phyloP scores from a whole-genome alignment of 2,888 invertebrate genomes.

The Clusia tigrina region DNA sequence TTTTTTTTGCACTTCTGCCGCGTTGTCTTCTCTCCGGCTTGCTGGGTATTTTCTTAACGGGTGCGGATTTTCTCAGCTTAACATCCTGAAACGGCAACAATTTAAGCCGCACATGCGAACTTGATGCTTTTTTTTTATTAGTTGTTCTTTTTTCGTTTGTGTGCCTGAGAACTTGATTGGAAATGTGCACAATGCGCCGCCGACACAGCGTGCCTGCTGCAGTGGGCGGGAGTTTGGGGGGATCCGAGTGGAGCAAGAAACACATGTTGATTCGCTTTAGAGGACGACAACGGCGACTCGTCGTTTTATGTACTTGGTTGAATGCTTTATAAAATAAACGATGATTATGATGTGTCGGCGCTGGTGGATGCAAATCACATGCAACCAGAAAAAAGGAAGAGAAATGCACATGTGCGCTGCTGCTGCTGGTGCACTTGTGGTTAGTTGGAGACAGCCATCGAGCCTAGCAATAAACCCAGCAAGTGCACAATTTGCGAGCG shows the following conservation, averaged over 20 bases:
- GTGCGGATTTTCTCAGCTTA: conserved; percentile 25
- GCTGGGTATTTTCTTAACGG: conserved; percentile 24
- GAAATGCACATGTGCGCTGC: neutral
- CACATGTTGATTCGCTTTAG: conserved; percentile 4
- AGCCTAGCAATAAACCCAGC: neutral
- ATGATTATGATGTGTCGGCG: neutral
- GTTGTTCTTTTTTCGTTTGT: too few relatives aligned
- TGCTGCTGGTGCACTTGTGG: neutral
- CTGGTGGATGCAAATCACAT: conserved; percentile 4
- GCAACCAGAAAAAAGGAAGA: neutral
- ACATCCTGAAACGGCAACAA: conserved; percentile 25
- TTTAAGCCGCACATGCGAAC: conserved; percentile 1
- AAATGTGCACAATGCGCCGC: neutral
- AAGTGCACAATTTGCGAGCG: neutral
- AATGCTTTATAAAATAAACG: conserved; percentile 1
- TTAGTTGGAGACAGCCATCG: too few relatives aligned
- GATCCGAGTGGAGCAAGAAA: neutral
- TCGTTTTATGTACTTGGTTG: neutral
- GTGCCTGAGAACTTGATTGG: neutral
- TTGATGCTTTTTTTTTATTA: too few relatives aligned
- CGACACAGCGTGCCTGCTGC: neutral
- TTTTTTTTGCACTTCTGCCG: too few relatives aligned
- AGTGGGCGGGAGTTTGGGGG: neutral
- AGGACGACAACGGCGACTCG: too few relatives aligned
- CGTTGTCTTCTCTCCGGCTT: too few relatives aligned